A percentile compares a stretch with the other conserved stretches of the same genome.
Evolutionary conservation across 2,113 vertebrate species (phyloP).

Genomic region (Paratilapia polleni): DNA sequence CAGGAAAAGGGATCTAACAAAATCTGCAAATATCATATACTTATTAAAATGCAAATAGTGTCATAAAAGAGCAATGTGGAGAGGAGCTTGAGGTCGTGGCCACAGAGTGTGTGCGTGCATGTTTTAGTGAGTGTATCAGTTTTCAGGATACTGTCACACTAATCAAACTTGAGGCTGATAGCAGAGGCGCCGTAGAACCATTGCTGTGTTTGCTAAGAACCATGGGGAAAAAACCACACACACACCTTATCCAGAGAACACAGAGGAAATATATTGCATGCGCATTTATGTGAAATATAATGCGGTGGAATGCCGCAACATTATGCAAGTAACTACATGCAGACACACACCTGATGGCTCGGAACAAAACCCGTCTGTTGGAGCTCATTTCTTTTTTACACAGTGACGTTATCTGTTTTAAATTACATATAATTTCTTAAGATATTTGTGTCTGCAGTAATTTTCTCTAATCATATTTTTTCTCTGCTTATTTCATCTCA

Average conservation of each 20-base stretch:
- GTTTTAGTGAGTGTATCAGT: slow-evolving; percentile 42
- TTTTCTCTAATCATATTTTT: slow-evolving; percentile 11
- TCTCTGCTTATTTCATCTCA: slow-evolving; percentile 6
- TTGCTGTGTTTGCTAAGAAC: slow-evolving; percentile 58
- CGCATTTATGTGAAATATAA: slow-evolving; percentile 70
- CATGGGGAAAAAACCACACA: slow-evolving; percentile 29
- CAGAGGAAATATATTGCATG: slow-evolving; percentile 34
- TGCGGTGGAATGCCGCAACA: slow-evolving; percentile 47
- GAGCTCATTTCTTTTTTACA: slow-evolving; percentile 7
- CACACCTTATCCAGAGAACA: slow-evolving; percentile 14
- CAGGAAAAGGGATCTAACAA: not conserved
- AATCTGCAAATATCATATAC: not conserved
- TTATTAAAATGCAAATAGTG: not conserved
- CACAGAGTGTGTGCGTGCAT: not conserved
- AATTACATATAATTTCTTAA: slow-evolving; percentile 28
- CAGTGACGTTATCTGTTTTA: slow-evolving; percentile 19
- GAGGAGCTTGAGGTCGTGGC: slow-evolving; percentile 14
- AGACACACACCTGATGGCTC: slow-evolving; percentile 38
- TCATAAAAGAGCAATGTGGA: slow-evolving; percentile 38
- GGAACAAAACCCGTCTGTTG: slow-evolving; percentile 20
- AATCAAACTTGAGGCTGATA: slow-evolving; percentile 65
- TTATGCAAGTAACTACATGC: slow-evolving; percentile 49
- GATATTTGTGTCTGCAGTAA: not conserved
- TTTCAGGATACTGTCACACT: slow-evolving; percentile 70
- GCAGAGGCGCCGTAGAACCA: slow-evolving; percentile 54